These are phyloP conservation scores for Orycteropus afer DNA, from an alignment of 2,113 vertebrate species.

Conservation along the genomic window DNA sequence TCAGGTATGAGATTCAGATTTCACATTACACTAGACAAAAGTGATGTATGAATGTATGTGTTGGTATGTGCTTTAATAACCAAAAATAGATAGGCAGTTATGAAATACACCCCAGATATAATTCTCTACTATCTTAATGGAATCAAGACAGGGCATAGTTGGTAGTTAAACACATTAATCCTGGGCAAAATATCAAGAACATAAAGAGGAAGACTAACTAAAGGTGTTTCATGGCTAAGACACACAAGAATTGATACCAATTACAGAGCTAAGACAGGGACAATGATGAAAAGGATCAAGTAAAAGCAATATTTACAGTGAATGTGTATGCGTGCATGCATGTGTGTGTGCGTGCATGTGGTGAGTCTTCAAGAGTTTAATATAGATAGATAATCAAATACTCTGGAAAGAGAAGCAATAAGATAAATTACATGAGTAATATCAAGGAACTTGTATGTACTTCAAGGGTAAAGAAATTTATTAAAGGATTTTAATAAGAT, in stretches of 20 bases:
- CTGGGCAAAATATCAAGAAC: background rate
- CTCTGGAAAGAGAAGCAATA: background rate
- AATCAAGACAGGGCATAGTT: background rate
- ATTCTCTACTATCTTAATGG: background rate
- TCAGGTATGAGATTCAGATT: background rate
- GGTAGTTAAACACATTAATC: background rate
- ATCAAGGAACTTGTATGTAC: background rate
- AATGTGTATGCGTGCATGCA: no score
- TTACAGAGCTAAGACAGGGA: background rate
- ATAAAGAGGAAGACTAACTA: background rate
- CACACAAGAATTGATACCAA: background rate
- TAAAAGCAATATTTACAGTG: background rate
- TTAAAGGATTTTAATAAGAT: background rate
- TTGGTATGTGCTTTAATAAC: background rate
- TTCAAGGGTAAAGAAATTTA: conserved; percentile 9
- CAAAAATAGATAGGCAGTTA: background rate
- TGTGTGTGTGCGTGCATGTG: background rate
- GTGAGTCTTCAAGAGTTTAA: background rate
- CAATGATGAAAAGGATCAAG: background rate
- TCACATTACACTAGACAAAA: background rate
- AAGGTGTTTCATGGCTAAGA: background rate
- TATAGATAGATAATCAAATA: background rate
- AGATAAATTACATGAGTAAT: background rate
- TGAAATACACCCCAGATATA: background rate
- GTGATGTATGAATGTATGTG: background rate